Conservation (phyloP, 2,888 invertebrate genomes). For the Heterodera filipjevi region DNA sequence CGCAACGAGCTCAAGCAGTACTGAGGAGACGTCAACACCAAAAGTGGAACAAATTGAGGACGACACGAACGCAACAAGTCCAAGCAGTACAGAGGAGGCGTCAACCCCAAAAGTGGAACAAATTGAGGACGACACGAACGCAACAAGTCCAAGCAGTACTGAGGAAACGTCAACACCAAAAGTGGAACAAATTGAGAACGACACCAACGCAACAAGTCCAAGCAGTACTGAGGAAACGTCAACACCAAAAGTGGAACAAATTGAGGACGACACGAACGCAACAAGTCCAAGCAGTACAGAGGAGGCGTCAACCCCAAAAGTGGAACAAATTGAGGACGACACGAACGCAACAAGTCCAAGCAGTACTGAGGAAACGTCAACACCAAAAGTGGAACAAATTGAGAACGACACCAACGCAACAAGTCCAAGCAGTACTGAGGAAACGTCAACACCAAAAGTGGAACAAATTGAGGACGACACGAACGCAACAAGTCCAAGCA, state of each 20-base stretch:
- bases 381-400: not conserved
- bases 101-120: not conserved
- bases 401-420: not conserved
- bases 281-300: slow-evolving; percentile 13
- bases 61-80: not conserved
- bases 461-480: not conserved
- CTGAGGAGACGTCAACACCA: not conserved
- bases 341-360: not conserved
- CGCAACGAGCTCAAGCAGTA: not conserved
- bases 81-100: slow-evolving; percentile 6
- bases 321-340: not conserved
- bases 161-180: not conserved
- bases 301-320: not conserved
- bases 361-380: not conserved
- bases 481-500: not conserved
- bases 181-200: not conserved
- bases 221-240: not conserved
- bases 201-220: not conserved
- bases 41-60: not conserved
- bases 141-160: not conserved
- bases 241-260: not conserved
- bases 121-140: not conserved
- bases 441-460: not conserved
- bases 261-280: not conserved
- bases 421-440: not conserved